Evolutionary conservation across 1,140 invertebrate genomes (phyloP), one percentile per base, ranked within the genome.

Genomic region (Lepidostoma basale): DNA sequence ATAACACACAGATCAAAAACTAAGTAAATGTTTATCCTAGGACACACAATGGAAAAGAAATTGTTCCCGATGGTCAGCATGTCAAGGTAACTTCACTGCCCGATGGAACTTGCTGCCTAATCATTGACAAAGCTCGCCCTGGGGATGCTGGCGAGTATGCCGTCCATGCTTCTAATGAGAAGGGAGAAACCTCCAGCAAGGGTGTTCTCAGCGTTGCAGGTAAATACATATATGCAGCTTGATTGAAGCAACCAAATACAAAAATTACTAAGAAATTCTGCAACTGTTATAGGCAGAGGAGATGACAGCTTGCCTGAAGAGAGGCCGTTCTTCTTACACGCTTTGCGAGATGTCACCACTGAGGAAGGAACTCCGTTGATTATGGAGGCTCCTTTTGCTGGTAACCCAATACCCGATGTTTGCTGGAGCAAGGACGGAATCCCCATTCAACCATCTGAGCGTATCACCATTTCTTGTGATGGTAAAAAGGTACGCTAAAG

Each of bases 401-500:
- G 92, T n/a, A 95, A 95, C 84, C 95, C 95, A 0, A 85, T 95
- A 67, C 94, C 95, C 0, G 88, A 93, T 44, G 88, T 95, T 8
- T 84, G 81, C 63, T 97, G 95, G 95, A 89, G 82, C 20, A 94
- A 94, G 77, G 89, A 96, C 78, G 92, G 89, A 3, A 77, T 85
- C 60, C 84, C 87, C 1, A 64, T 95, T 1, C 71, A 76, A 26
- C 85, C 88, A 3, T 88, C 84, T 39, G 89, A 92, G 26, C 86
- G 87, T 44, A 73, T 90, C 2, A 77, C 89, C 40, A 83, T 92
- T 44, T 90, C 88, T 3, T 95, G 92, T 74, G 92, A 95, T 80
- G 93, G 93, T 6, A 90, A 89, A 75, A 90, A 88, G 78, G 85
- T 88, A 72, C 72, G 75, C 58, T 12, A 67, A 59, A 16, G 1